Evolutionary conservation across 2,888 invertebrate genomes (phyloP).

Genomic region (Meghimatium bilineatum): DNA sequence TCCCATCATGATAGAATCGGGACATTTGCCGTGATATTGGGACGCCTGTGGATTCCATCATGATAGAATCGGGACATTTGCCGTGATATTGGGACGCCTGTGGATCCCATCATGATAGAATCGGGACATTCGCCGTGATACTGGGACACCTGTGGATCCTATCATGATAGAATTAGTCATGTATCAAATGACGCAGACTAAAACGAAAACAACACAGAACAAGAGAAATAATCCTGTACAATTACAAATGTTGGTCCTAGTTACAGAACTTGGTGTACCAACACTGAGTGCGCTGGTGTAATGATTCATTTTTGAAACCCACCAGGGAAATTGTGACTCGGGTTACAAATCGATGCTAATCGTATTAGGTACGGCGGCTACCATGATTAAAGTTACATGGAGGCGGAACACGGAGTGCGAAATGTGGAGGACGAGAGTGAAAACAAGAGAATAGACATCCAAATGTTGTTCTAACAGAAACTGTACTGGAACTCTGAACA

Average conservation of each 20-base stretch:
- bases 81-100: no score
- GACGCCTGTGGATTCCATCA: no score
- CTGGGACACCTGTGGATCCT: no score
- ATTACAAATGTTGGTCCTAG: neutral
- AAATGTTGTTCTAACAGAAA: no score
- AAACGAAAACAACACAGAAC: neutral
- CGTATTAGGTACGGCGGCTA: constrained; percentile 6
- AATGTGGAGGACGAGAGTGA: neutral
- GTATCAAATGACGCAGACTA: neutral
- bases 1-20: no score
- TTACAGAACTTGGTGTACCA: constrained; percentile 2
- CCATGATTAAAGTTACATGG: constrained; percentile 21
- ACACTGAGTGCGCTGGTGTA: constrained; percentile 4
- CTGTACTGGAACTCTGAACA: no score
- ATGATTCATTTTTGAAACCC: neutral
- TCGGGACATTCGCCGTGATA: no score
- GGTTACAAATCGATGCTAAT: constrained; percentile 32
- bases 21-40: no score
- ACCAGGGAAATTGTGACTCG: constrained; percentile 8
- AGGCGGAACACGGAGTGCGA: neutral
- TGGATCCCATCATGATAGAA: no score
- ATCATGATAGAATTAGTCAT: no score
- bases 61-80: no score
- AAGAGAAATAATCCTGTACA: neutral
- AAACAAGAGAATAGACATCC: neutral